Evolutionary conservation across 2,888 invertebrate genomes (phyloP).

Genomic region (Oconnorella tubifera): DNA sequence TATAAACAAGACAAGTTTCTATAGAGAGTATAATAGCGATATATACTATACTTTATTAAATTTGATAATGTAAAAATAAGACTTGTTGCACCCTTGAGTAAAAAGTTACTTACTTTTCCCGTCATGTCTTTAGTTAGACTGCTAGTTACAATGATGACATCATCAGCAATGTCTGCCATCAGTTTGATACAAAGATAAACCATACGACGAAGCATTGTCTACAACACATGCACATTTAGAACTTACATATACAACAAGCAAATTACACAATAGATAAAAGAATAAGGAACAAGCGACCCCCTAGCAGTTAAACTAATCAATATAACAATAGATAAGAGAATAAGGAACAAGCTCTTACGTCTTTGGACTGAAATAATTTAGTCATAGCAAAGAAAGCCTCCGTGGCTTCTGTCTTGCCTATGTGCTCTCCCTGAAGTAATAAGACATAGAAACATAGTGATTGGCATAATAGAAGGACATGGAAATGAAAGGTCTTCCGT

Average conservation of each 20-base stretch:
- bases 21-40: not conserved
- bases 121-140: conserved; percentile 98
- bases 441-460: too few relatives aligned
- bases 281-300: too few relatives aligned
- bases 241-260: too few relatives aligned
- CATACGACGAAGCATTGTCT: conserved; percentile 77
- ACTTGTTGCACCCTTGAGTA: too few relatives aligned
- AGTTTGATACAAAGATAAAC: conserved; percentile 91
- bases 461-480: too few relatives aligned
- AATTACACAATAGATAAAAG: too few relatives aligned
- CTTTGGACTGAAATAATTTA: conserved; percentile 95
- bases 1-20: not conserved
- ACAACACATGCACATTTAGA: too few relatives aligned
- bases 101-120: conserved; percentile 61
- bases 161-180: conserved; percentile 86
- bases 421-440: conserved; percentile 75
- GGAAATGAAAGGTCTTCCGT: too few relatives aligned
- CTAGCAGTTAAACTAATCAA: too few relatives aligned
- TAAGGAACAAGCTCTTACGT: conserved; percentile 65
- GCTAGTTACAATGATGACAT: conserved; percentile 96
- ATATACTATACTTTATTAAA: not conserved
- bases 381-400: conserved; percentile 99
- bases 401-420: conserved; percentile 92
- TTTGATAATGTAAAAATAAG: not conserved
- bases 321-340: too few relatives aligned